These are phyloP conservation scores for Ectemnius lituratus DNA, from an alignment of 2,888 invertebrate genomes.

Conservation along the genomic window DNA sequence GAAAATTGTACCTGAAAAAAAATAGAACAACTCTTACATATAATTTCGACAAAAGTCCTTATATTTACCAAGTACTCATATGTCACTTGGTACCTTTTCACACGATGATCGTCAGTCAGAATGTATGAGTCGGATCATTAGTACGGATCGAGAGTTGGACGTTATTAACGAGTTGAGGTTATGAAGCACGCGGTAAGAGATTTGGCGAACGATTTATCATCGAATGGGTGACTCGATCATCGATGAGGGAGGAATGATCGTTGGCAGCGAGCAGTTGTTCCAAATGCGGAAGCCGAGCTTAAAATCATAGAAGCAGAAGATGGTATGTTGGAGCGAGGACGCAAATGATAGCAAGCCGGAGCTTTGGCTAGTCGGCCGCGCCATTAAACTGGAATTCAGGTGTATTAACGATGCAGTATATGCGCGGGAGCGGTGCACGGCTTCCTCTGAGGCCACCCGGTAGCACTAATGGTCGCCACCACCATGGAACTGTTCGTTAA, in stretches of 20 bases:
- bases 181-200: neutral
- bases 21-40: too few relatives aligned
- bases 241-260: neutral
- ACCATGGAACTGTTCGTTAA: slow-evolving; percentile 52
- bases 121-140: slow-evolving; percentile 36
- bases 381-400: slow-evolving; percentile 65
- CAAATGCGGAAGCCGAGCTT: neutral
- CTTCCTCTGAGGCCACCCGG: slow-evolving; percentile 40
- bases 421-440: slow-evolving; percentile 42
- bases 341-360: slow-evolving; percentile 28
- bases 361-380: slow-evolving; percentile 30
- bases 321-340: neutral
- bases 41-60: too few relatives aligned
- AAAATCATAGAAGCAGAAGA: neutral
- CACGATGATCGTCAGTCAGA: slow-evolving; percentile 14
- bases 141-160: slow-evolving; percentile 33
- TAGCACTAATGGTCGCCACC: slow-evolving; percentile 55
- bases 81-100: too few relatives aligned
- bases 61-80: too few relatives aligned
- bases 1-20: too few relatives aligned
- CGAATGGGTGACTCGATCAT: neutral
- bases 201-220: neutral
- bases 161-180: neutral
- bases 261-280: neutral
- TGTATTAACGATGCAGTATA: slow-evolving; percentile 58